Conservation (phyloP, 92 coral and sea anemone species). For the Epizoanthus scotinus region DNA sequence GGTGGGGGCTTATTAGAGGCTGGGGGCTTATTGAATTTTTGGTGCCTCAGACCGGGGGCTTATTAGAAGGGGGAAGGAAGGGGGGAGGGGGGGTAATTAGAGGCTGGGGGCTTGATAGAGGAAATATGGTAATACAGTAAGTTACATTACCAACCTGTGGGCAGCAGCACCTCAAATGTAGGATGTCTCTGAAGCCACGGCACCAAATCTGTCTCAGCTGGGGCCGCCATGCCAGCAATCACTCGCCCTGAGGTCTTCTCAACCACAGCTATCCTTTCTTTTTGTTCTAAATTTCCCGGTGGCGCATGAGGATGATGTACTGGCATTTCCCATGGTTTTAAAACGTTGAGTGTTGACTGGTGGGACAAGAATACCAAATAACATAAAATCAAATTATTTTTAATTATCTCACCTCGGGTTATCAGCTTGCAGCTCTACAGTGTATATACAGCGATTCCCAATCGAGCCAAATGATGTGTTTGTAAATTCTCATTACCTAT, state of each 20-base stretch:
- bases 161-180: constrained; percentile 86
- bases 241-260: constrained; percentile 93
- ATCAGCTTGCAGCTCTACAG: too few relatives aligned
- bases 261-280: constrained; percentile 85
- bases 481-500: too few relatives aligned
- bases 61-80: too few relatives aligned
- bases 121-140: not conserved
- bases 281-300: constrained; percentile 35
- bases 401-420: too few relatives aligned
- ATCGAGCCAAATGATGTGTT: too few relatives aligned
- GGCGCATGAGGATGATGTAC: constrained; percentile 39
- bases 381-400: too few relatives aligned
- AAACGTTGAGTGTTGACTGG: constrained; percentile 63
- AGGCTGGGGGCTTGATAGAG: too few relatives aligned
- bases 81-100: too few relatives aligned
- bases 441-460: too few relatives aligned
- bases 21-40: too few relatives aligned
- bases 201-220: constrained; percentile 75
- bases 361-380: not conserved
- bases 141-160: constrained; percentile 48
- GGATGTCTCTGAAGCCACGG: constrained; percentile 92
- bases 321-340: constrained; percentile 68
- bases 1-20: too few relatives aligned
- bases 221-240: constrained; percentile 98
- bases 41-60: too few relatives aligned